Conservation (phyloP, 2,797 vertebrate genomes). For the Australoheros facetus region DNA sequence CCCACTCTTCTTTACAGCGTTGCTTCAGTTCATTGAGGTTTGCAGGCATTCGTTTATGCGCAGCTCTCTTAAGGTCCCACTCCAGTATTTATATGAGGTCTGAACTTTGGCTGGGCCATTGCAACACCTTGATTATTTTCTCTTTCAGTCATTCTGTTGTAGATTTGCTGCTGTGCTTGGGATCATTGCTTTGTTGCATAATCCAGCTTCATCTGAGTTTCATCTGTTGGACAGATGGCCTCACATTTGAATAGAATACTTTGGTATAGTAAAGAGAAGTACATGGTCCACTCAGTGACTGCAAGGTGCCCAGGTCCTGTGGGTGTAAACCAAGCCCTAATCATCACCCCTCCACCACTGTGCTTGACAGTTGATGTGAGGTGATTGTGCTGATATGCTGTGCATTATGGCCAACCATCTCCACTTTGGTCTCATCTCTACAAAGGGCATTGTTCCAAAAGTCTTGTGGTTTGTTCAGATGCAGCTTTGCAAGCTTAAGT, state of each 20-base stretch:
- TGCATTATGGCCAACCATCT: too few species aligned
- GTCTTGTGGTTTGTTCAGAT: too few species aligned
- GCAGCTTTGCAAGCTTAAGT: too few species aligned
- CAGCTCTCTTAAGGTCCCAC: not conserved
- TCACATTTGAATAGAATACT: too few species aligned
- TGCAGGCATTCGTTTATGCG: not conserved
- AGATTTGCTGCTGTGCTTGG: not conserved
- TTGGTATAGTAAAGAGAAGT: not conserved
- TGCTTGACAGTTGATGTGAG: not conserved
- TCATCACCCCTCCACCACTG: not conserved
- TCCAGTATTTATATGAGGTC: not conserved
- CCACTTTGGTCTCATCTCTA: too few species aligned
- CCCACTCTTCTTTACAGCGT: not conserved
- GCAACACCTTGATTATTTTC: not conserved
- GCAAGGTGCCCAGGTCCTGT: not conserved
- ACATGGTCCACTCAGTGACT: not conserved
- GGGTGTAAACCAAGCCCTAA: not conserved
- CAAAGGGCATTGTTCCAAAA: too few species aligned
- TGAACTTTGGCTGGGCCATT: not conserved
- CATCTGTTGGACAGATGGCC: not conserved
- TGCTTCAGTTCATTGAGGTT: not conserved
- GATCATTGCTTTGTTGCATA: not conserved
- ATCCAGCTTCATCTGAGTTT: not conserved
- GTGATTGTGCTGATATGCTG: too few species aligned
- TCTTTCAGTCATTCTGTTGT: not conserved